Evolutionary conservation across 1,140 invertebrate species (phyloP), one percentile per base, ranked within the genome.

Genomic region (Rhynchophorus ferrugineus): DNA sequence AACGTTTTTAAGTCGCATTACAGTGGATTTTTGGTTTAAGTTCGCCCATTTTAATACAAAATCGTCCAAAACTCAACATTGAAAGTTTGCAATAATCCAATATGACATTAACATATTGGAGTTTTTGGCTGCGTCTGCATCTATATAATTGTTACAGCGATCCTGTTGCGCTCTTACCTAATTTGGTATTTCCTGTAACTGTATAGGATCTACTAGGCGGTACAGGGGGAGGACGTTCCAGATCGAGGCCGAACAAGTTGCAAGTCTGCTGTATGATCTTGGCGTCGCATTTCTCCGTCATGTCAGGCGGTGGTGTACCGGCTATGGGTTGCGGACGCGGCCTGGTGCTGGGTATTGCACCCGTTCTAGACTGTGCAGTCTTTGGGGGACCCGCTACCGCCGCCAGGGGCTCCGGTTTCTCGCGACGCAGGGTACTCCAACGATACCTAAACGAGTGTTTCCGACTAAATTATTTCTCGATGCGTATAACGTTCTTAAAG

Each of bases 261-360:
- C 90, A 94, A 24, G 90, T 94, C 64, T 91, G 86, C 61, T 89
- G 87, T 59, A 91, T 87, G 61, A 88, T 84, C 71, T 89, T 89
- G 20, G 83, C 79, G 69, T 91, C 87, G 68, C 85, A 90, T 69
- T 87, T 84, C 61, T 89, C 86, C 37, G 76, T 77, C 1, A 78
- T 79, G 69, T 84, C 82, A 0, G 82, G 82, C 0, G 83, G 83
- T 1, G 83, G 83, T 11, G 87, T 89, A 36, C 88, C 87, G n/a
- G 89, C 83, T 57, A 93, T 92, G 9, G 91, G 89, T 62, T 91
- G 87, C 3, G 89, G 89, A 57, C 89, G 73, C 0, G 87, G 89
- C 50, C 87, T 74, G 24, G 78, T 73, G 34, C 62, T 68, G 13
- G 52, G 38, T 24, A 53, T 44, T 11, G 41, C 43, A 7, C 42